Base-by-base conservation (phyloP, 2,797 vertebrate species). In the Macropus fuliginosus region DNA sequence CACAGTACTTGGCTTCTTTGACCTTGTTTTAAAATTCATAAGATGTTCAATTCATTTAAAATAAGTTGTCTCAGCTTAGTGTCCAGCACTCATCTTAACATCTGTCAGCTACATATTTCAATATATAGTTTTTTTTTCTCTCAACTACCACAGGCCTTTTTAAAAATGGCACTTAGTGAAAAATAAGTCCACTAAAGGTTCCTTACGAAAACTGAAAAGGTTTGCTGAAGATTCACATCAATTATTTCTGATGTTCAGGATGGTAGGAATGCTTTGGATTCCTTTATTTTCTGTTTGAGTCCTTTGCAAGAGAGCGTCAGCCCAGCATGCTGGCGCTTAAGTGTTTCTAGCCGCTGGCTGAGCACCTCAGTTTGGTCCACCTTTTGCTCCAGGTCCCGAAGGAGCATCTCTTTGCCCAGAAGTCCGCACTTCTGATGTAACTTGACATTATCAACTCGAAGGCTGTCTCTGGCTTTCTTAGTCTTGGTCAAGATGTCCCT, bases 341-440 rank as follows among this genome's bases (percentile, higher is more conserved):
- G 98, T 0, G 27, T 90, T 91, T 99, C 98, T 91, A 99, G 57
- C 0, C 54, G 98, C 96, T 96, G 96, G 1, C 95, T 96, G n/a
- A 99, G 98, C 3, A 55, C 55, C 4, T 98, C 96, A 0, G 46
- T 97, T n/a, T 91, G 34, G 3, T 98, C 98, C 57, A 98, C 98
- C 5, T 98, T 99, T 31, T 99, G 98, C 93, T 99, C 99, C 16
- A 98, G 98, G 98, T 99, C 99, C 90, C 46, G 94, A 3, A 99
- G 98, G 29, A 99, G 96, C 0, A 59, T 24, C n/a, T 94, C 95
- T 94, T 99, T 98, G 18, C 99, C 99, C 92, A 99, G 98, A 46
- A 99, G 97, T 1, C 99, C 99, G 0, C 98, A 94, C 1, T 95
- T 90, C 97, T 99, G 98, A 27, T 96, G 98, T 95, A 99, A 96